Evolutionary conservation across 2,888 invertebrate species (phyloP).

Genomic region (Yponomeuta plumbellus): DNA sequence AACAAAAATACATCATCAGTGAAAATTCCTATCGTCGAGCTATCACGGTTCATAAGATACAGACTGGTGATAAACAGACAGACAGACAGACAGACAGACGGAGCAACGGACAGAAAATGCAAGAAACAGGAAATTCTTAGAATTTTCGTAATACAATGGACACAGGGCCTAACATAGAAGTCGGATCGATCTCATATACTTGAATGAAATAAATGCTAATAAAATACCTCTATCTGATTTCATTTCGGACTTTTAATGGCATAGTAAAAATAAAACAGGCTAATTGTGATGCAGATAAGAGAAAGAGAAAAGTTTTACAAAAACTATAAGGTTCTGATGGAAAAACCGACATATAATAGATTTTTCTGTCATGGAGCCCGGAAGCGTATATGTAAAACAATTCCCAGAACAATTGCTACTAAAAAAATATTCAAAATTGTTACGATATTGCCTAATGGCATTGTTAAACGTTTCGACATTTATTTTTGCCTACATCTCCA

Average conservation of each 20-base stretch:
- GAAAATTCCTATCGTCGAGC: no score
- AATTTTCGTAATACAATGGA: no score
- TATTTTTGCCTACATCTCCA: conserved; percentile 2
- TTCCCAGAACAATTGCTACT: conserved; percentile 17
- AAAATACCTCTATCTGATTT: conserved; percentile 57
- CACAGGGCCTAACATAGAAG: conserved; percentile 36
- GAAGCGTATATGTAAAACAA: conserved; percentile 22
- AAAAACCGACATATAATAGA: not conserved
- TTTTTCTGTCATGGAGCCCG: not conserved
- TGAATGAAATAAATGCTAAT: conserved; percentile 50
- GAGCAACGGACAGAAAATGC: no score
- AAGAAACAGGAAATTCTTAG: no score
- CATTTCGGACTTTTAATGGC: conserved; percentile 9
- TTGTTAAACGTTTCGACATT: conserved; percentile 18
- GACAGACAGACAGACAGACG: no score
- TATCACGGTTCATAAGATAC: no score
- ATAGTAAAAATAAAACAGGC: conserved; percentile 12
- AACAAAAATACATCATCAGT: no score
- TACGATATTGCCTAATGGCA: not conserved
- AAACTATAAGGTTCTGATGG: not conserved
- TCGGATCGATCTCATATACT: conserved; percentile 54
- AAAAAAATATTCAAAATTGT: no score
- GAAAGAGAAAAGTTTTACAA: not conserved
- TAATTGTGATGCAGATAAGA: conserved; percentile 1
- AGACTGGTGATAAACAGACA: no score